phyloP scores from a whole-genome alignment of 2,797 vertebrate species.

The Sciurus carolinensis region DNA sequence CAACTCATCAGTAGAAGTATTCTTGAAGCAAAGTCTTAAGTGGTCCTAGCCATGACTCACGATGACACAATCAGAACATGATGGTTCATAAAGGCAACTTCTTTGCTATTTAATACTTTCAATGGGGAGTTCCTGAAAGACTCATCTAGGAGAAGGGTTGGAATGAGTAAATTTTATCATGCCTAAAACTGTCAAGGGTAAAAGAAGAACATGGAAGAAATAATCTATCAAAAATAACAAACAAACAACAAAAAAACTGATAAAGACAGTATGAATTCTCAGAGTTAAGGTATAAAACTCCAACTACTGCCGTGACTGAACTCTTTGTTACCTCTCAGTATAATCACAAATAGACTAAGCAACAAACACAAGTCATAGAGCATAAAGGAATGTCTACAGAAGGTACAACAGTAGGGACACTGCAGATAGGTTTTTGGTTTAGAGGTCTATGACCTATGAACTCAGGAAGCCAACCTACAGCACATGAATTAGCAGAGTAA shows the following conservation, averaged over 20 bases:
- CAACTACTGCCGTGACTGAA: neutral
- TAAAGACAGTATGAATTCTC: neutral
- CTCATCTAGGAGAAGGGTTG: neutral
- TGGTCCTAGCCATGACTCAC: neutral
- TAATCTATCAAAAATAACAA: neutral
- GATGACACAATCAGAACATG: neutral
- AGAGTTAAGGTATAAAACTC: constrained; percentile 51
- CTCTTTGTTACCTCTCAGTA: neutral
- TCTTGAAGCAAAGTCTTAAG: constrained; percentile 39
- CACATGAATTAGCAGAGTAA: neutral
- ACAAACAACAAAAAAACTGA: neutral
- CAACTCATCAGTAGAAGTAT: constrained; percentile 25
- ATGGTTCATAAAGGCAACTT: constrained; percentile 2
- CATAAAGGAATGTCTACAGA: neutral
- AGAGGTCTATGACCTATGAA: neutral
- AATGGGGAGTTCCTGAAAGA: constrained; percentile 34
- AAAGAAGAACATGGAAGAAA: constrained; percentile 54
- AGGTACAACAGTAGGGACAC: neutral
- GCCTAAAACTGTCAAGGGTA: constrained; percentile 16
- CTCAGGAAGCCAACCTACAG: neutral
- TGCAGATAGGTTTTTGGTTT: neutral
- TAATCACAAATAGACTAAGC: neutral
- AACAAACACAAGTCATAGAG: neutral
- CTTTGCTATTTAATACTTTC: constrained; percentile 45
- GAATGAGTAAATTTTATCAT: constrained; percentile 12